Conservation (phyloP, 2,113 vertebrate genomes). For the Silurus asotus region DNA sequence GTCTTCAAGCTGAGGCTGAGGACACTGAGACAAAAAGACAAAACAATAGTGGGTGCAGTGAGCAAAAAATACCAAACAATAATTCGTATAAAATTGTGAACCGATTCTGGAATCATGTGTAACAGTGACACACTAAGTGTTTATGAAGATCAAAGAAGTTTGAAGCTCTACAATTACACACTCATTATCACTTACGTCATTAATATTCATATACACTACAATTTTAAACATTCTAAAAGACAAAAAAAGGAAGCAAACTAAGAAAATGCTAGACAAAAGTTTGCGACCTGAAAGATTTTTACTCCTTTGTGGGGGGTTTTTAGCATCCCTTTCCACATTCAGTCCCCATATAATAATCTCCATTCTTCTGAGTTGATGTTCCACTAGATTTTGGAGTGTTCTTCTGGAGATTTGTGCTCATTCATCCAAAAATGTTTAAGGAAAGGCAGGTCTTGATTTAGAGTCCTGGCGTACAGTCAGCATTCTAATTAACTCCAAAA, state of each 20-base stretch:
- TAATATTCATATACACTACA: background rate
- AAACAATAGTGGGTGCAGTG: background rate
- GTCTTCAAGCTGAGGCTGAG: slow-evolving; percentile 49
- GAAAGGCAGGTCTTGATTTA: no score
- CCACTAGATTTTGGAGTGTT: no score
- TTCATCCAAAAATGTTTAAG: no score
- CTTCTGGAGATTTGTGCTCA: no score
- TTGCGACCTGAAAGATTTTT: no score
- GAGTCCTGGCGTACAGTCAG: no score
- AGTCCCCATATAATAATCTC: no score
- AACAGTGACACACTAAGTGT: background rate
- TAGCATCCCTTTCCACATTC: no score
- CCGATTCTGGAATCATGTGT: background rate
- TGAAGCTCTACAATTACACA: background rate
- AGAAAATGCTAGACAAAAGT: no score
- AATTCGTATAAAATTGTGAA: background rate
- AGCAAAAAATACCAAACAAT: background rate
- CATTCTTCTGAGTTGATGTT: no score
- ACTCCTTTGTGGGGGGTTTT: no score
- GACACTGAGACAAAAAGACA: slow-evolving; percentile 16
- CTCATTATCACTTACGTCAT: background rate
- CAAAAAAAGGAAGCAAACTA: background rate
- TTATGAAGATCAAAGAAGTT: background rate
- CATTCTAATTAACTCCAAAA: no score
- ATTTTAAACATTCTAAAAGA: background rate